Conservation (phyloP, 1,140 invertebrate species). For the Drosophila oshimai region DNA sequence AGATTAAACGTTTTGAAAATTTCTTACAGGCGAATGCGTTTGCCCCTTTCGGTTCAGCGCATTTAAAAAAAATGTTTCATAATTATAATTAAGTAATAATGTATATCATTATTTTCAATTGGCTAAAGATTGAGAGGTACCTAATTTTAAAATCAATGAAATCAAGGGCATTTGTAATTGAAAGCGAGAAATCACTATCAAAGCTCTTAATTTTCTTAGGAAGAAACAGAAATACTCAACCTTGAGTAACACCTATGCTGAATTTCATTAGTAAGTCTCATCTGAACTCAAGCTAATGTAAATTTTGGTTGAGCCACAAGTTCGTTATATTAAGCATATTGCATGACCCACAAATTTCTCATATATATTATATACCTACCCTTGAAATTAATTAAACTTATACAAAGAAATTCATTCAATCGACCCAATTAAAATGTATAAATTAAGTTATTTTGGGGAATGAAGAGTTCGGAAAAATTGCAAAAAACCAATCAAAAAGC, state of each 20-base stretch:
- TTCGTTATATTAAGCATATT: background rate
- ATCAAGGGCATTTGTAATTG: too few relatives aligned
- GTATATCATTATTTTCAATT: background rate
- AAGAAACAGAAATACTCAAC: background rate
- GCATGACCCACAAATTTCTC: background rate
- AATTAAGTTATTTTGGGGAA: background rate
- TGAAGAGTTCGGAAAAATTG: background rate
- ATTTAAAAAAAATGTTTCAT: too few relatives aligned
- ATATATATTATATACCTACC: background rate
- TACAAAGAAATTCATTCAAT: background rate
- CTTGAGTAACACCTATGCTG: too few relatives aligned
- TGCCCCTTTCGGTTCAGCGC: too few relatives aligned
- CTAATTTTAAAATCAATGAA: too few relatives aligned
- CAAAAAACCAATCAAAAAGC: slow-evolving; percentile 15
- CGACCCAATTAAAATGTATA: slow-evolving; percentile 1
- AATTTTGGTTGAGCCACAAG: background rate
- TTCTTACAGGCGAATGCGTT: too few relatives aligned
- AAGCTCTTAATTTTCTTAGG: background rate
- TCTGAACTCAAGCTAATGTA: background rate
- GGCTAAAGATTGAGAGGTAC: too few relatives aligned
- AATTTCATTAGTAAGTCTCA: background rate
- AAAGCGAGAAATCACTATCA: background rate
- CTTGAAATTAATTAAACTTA: background rate
- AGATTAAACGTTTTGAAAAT: slow-evolving; percentile 1
- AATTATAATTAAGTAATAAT: background rate